Base-by-base conservation (phyloP, 1,140 invertebrate genomes). In the Anastrepha obliqua region DNA sequence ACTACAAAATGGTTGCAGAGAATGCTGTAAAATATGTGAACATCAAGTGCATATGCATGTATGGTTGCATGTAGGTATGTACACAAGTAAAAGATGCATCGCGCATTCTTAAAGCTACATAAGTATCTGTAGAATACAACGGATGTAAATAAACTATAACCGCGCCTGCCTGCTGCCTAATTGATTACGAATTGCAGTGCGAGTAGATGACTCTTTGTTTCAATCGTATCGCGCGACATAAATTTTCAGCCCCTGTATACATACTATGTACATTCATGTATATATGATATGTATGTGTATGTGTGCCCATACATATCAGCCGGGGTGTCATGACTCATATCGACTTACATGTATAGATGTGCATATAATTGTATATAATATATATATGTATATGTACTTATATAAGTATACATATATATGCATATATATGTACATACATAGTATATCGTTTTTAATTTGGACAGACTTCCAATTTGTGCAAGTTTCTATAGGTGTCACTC, bases 161-260 rank as follows among this genome's bases (percentile, higher is more conserved):
- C 17, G 7, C 6, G 15, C 42, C 17, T 55, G 74, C 74, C 44
- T 81, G 74, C 47, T 55, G 74, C 47, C 47, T 81, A 81, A 81
- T 81, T 81, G 74, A 81, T 81, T 81, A 81, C 47, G 74, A 81
- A 81, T 81, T 81, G 74, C 74, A 81, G 55, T 81, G 20, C 74
- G 74, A 81, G 74, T 51, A 55, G 6, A 81, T 81, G 74, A 81
- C 20, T 81, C 74, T 81, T 81, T 81, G 74, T 81, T 81, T 81
- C 74, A 81, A 55, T 81, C 74, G 74, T 55, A 81, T 81, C 74
- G 47, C 70, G 29, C 44, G 74, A 55, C 6, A 81, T 81, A 11
- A 42, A 74, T 74, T 74, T 74, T 74, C 44, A 47, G n/a, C 44
- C 8, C 29, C 3, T 15, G 29, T 62, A 8, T n/a, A 62, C 60